Percentiles rank a stretch among this genome's conserved stretches.
phyloP scores from a whole-genome alignment of 2,888 invertebrate genomes.

The Idaea biselata region DNA sequence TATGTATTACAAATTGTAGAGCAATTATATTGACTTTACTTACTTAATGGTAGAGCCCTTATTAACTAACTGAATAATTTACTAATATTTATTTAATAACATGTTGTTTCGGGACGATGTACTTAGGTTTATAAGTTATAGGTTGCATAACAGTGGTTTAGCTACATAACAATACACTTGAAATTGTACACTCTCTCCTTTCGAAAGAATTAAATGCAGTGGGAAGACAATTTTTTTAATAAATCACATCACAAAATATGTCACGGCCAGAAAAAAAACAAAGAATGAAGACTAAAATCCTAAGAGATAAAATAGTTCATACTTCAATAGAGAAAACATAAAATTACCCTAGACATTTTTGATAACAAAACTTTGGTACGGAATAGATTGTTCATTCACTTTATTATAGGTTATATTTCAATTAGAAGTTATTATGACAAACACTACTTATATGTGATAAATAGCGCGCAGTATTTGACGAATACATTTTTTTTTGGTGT shows the following conservation, averaged over 20 bases:
- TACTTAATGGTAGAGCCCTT: neutral
- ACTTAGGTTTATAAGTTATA: too few species aligned
- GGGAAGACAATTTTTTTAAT: slow-evolving; percentile 37
- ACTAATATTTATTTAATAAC: too few species aligned
- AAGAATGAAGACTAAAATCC: slow-evolving; percentile 37
- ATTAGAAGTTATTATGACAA: too few species aligned
- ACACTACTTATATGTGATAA: too few species aligned
- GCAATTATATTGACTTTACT: neutral
- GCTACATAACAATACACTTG: too few species aligned
- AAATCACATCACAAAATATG: slow-evolving; percentile 74
- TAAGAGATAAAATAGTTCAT: neutral
- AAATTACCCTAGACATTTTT: neutral
- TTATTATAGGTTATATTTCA: too few species aligned
- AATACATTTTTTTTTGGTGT: too few species aligned
- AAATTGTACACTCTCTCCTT: neutral
- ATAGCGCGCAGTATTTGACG: too few species aligned
- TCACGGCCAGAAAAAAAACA: slow-evolving; percentile 72
- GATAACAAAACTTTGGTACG: neutral
- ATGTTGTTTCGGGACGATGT: too few species aligned
- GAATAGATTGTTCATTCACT: neutral
- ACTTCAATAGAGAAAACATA: neutral
- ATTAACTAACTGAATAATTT: too few species aligned
- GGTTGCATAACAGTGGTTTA: too few species aligned
- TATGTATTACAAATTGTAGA: neutral
- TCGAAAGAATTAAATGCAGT: neutral